Evolutionary conservation across 2,797 vertebrate genomes (phyloP).

Genomic region (Crocidura indochinensis): DNA sequence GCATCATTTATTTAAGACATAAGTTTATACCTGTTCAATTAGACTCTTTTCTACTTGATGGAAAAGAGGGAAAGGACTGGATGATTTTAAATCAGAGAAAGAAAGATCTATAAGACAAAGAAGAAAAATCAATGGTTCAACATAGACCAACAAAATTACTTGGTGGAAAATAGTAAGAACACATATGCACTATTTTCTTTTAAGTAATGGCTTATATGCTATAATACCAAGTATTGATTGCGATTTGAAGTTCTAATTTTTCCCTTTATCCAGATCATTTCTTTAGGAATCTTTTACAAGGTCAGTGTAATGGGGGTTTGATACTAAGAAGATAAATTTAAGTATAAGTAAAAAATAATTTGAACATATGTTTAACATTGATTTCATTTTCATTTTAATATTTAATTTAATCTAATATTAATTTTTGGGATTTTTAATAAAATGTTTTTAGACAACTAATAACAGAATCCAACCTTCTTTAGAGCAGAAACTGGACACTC

Average conservation of each 20-base stretch:
- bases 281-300: background rate
- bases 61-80: background rate
- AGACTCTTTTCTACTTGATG: background rate
- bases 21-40: background rate
- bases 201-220: background rate
- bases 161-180: conserved; percentile 3
- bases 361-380: too few relatives aligned
- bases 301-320: background rate
- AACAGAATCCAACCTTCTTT: conserved; percentile 26
- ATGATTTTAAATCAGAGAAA: background rate
- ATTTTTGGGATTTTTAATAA: background rate
- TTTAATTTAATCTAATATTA: too few relatives aligned
- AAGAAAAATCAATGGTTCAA: background rate
- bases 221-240: background rate
- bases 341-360: background rate
- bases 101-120: background rate
- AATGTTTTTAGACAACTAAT: background rate
- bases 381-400: too few relatives aligned
- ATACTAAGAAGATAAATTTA: background rate
- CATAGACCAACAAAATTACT: background rate
- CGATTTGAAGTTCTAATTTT: background rate
- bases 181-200: background rate
- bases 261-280: background rate
- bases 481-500: conserved; percentile 23
- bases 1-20: conserved; percentile 17